Evolutionary conservation across 2,888 invertebrate genomes (phyloP), one percentile per base, ranked within the genome.

Genomic region (Euphydryas editha): DNA sequence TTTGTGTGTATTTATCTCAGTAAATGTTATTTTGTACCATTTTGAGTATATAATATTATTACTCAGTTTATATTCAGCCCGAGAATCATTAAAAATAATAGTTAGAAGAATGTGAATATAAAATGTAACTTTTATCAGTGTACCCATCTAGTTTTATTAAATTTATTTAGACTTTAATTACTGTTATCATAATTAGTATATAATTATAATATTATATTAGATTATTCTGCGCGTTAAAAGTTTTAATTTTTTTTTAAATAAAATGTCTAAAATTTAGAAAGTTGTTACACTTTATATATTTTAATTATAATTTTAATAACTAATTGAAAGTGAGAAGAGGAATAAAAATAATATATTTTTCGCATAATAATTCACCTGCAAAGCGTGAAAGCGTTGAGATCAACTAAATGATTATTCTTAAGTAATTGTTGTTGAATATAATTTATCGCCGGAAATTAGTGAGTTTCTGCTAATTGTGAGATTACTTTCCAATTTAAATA

Each of bases 301-400:
- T 21, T 24, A 24, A 51, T 24, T 30, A 51, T 36, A 51, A 51
- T 51, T 51, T 17, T 54, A 36, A 36, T 54, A 17, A 4, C 10
- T 36, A 54, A 54, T 17, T 54, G 54, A 54, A 54, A 54, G 36
- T 54, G 54, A 36, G 30, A 44, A 10, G 39, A 47, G 18, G 30
- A 17, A 81, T 79, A 69, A 68, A 69, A 59, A 65, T 54, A 65
- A 49, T 44, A 55, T 44, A 55, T 57, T 65, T 44, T 58, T 49
- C 51, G 44, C 37, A 61, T 13, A n/a, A 44, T 15, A 30, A 13
- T 24, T 24, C 24, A 51, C 30, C 57, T 58, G 17, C 62, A 39
- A 59, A 20, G 37, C 44, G 66, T 62, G 66, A 67, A 67, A 67
- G 66, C 62, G 59, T 59, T 36, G 58, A 67, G 66, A 67, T 67